Base-by-base conservation (phyloP, 2,797 vertebrate genomes). In the Chrysocyon brachyurus region DNA sequence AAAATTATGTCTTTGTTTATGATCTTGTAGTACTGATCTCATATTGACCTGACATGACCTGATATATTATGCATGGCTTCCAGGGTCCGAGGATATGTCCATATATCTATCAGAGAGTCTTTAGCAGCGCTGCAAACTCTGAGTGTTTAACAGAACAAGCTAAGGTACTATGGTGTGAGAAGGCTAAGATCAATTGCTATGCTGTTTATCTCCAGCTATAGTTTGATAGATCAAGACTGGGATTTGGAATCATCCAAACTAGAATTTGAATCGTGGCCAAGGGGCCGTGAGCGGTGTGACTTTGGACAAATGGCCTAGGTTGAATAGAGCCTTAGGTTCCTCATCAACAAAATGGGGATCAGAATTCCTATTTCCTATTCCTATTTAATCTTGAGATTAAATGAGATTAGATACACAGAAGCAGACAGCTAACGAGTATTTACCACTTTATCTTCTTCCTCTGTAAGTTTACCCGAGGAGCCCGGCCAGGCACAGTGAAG, bases 1-100 rank as follows among this genome's bases (percentile, higher is more conserved):
- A 97, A 95, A 97, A 97, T 97, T 66, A 95, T 91, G 75, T 78
- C 56, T 73, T 88, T 95, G 83, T 96, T 96, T 95, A 94, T 97
- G 77, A 88, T 82, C 72, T 88, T 86, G 16, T 64, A 86, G 87
- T 85, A 46, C 89, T 87, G 95, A 91, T 95, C 87, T 95, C 84
- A 70, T 92, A 56, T 63, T 93, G 96, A 95, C 93, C 96, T 90
- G 70, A 77, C 28, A 24, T 96, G 94, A 96, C 91, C 90, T 97
- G 87, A 85, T 94, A 79, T 73, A 94, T 97, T 96, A 96, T 97
- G 40, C 28, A 79, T 77, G 49, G 81, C 56, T 61, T 96, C 72
- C 64, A 78, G 66, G 78, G 36, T 87, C 66, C 28, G 61, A 78
- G 36, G 12, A 72, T 77, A 78, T 63, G 57, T 33, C 59, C 16